phyloP scores from a whole-genome alignment of 2,113 vertebrate species.

The Lepus timidus region DNA sequence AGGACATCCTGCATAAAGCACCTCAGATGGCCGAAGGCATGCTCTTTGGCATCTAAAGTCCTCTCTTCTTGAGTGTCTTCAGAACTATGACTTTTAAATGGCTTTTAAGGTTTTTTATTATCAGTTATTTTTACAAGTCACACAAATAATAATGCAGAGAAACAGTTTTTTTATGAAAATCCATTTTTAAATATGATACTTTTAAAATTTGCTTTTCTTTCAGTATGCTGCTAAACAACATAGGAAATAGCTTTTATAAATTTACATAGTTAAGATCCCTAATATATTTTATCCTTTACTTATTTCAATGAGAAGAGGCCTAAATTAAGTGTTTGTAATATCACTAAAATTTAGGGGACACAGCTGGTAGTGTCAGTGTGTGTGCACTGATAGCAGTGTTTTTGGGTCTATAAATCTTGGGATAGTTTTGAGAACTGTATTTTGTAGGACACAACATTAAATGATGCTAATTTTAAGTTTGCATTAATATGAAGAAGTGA shows the following conservation, averaged over 20 bases:
- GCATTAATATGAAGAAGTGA: constrained; percentile 67
- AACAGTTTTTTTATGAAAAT: constrained; percentile 82
- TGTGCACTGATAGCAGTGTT: constrained; percentile 14
- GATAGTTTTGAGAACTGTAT: constrained; percentile 57
- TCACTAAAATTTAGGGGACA: constrained; percentile 70
- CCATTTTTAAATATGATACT: constrained; percentile 86
- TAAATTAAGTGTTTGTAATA: constrained; percentile 58
- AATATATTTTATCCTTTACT: constrained; percentile 77
- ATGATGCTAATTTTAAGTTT: constrained; percentile 33
- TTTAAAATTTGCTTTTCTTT: constrained; percentile 80
- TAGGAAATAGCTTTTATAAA: constrained; percentile 83
- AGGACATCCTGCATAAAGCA: constrained; percentile 87
- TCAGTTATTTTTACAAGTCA: constrained; percentile 74
- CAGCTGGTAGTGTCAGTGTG: constrained; percentile 18
- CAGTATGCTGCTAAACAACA: constrained; percentile 75
- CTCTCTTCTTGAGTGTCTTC: constrained; percentile 63
- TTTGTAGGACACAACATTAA: neutral
- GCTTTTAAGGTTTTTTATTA: constrained; percentile 83
- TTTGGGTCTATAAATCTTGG: constrained; percentile 31
- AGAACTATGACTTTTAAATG: constrained; percentile 78
- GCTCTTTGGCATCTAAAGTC: constrained; percentile 75
- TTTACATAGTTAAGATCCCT: constrained; percentile 66
- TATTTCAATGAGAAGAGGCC: constrained; percentile 64
- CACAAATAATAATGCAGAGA: constrained; percentile 81
- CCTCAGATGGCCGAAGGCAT: constrained; percentile 60